phyloP scores from a whole-genome alignment of 2,113 vertebrate species.

The Ornithorhynchus anatinus region DNA sequence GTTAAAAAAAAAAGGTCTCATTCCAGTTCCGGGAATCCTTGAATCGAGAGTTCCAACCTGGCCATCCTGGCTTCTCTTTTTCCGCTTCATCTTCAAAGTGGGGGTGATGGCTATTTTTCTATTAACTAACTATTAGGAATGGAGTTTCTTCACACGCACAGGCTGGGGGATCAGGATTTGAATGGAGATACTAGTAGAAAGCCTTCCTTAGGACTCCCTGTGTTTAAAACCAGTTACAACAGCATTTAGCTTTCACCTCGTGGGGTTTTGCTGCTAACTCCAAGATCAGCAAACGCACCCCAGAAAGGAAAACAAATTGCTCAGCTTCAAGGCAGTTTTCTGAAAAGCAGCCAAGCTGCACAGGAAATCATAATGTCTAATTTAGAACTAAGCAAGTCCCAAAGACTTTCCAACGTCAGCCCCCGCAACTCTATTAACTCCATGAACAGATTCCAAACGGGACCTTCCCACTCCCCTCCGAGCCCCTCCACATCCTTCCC shows the following conservation, averaged over 20 bases:
- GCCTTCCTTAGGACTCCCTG: background rate
- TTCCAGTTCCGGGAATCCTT: too few species aligned
- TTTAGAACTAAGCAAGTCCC: too few species aligned
- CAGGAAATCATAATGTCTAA: background rate
- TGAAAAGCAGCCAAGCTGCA: background rate
- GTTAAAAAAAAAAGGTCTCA: too few species aligned
- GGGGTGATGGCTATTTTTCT: too few species aligned
- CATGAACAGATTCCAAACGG: background rate
- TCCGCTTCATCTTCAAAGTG: too few species aligned
- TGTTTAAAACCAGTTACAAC: background rate
- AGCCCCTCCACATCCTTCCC: background rate
- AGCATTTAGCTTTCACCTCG: background rate
- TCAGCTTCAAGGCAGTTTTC: background rate
- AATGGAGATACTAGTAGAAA: too few species aligned
- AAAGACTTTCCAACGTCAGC: background rate
- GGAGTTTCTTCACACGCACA: too few species aligned
- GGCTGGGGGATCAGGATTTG: too few species aligned
- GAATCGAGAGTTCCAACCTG: too few species aligned
- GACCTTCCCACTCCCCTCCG: too few species aligned
- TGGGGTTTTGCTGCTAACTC: background rate
- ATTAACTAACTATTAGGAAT: too few species aligned
- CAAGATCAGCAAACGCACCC: background rate
- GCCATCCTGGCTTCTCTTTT: too few species aligned
- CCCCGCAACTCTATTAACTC: background rate
- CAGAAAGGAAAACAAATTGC: background rate